Conservation (phyloP, 2,797 vertebrate species). For the Gymnopithys bicolor region DNA sequence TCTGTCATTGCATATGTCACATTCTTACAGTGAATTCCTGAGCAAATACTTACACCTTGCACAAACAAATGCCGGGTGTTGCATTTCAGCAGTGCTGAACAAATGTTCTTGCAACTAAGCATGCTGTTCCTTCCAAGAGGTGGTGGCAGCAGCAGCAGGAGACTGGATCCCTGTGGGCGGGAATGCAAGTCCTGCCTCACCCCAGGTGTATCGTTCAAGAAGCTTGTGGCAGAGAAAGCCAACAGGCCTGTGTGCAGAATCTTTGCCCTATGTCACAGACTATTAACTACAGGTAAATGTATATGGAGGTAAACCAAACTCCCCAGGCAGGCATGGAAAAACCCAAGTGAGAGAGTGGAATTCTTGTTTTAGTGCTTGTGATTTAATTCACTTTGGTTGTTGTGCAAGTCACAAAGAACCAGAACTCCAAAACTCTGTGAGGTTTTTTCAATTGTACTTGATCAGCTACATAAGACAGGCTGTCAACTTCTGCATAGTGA, state of each 20-base stretch:
- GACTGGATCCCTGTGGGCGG: rapidly evolving
- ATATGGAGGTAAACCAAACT: rapidly evolving
- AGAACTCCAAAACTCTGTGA: not conserved
- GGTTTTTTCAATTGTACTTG: not conserved
- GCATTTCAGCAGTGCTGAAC: constrained; percentile 30
- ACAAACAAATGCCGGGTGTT: constrained; percentile 74
- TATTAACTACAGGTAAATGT: rapidly evolving
- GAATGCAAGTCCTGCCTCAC: not conserved
- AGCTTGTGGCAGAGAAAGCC: not conserved
- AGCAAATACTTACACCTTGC: constrained; percentile 76
- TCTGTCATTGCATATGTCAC: constrained; percentile 66
- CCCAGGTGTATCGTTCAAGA: not conserved
- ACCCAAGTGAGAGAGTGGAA: no score
- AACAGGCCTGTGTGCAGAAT: not conserved
- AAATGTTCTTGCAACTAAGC: constrained; percentile 31
- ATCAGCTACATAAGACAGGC: not conserved
- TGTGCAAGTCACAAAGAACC: rapidly evolving
- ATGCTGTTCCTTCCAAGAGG: not conserved
- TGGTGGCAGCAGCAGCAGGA: not conserved
- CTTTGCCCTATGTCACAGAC: not conserved
- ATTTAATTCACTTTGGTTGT: not conserved
- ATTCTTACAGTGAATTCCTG: constrained; percentile 77
- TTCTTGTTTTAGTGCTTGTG: not conserved
- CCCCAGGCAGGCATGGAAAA: not conserved
- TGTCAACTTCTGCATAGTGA: not conserved